Conservation (phyloP, 2,888 invertebrate species). For the Spialia ferax region DNA sequence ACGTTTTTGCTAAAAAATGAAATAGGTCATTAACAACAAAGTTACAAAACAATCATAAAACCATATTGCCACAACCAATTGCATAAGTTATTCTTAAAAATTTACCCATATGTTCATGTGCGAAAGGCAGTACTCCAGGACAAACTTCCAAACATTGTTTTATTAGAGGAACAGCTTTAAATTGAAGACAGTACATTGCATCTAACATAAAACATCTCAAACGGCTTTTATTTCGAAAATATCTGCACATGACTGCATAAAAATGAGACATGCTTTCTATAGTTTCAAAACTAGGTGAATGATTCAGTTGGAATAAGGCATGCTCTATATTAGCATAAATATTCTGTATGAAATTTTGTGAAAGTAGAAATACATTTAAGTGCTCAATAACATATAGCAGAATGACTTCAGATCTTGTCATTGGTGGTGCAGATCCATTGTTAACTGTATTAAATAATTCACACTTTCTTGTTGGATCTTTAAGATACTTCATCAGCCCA, state of each 20-base stretch:
- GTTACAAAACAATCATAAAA: background rate
- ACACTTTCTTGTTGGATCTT: constrained; percentile 61
- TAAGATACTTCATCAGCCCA: constrained; percentile 66
- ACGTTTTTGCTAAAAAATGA: constrained; percentile 69
- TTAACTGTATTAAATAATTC: constrained; percentile 62
- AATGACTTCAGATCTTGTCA: constrained; percentile 74
- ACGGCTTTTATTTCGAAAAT: constrained; percentile 62
- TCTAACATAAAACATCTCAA: constrained; percentile 74
- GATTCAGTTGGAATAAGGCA: constrained; percentile 68
- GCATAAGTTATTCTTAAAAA: too few relatives aligned
- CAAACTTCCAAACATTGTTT: constrained; percentile 76
- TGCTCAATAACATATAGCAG: constrained; percentile 65
- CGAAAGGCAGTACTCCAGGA: constrained; percentile 72
- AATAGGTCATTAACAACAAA: background rate
- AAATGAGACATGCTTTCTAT: constrained; percentile 75
- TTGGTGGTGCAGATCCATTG: constrained; percentile 63
- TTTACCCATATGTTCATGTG: constrained; percentile 51
- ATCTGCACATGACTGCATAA: constrained; percentile 74
- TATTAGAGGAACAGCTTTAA: constrained; percentile 69
- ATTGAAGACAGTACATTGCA: constrained; percentile 79
- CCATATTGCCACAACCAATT: background rate
- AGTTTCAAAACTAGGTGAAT: constrained; percentile 66
- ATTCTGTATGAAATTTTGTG: constrained; percentile 56
- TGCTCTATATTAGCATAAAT: constrained; percentile 69
- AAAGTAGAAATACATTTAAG: constrained; percentile 52